Evolutionary conservation across 2,113 vertebrate species (phyloP).

Genomic region (Pachycephala philippinensis): DNA sequence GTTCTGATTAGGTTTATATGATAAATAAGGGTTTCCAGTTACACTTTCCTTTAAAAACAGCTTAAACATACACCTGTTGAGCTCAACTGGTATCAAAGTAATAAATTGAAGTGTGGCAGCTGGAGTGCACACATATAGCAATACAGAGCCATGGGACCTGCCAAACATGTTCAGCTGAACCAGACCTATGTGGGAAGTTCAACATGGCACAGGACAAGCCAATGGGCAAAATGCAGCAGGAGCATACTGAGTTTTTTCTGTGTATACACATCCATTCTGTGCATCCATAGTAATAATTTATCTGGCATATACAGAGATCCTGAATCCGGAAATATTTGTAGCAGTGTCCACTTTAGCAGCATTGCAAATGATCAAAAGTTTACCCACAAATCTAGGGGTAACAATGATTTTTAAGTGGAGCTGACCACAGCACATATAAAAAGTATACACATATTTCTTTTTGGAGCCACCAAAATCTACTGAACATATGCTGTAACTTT

Average conservation of each 20-base stretch:
- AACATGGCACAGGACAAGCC: neutral
- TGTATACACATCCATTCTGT: neutral
- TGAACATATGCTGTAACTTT: neutral
- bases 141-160: neutral
- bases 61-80: neutral
- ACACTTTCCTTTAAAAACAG: neutral
- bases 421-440: neutral
- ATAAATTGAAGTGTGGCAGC: neutral
- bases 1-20: neutral
- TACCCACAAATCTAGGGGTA: neutral
- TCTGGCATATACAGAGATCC: neutral
- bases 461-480: neutral
- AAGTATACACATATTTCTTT: neutral
- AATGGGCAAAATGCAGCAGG: fast-evolving
- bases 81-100: neutral
- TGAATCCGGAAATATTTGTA: neutral
- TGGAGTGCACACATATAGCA: neutral
- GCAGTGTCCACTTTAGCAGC: neutral
- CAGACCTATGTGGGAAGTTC: neutral
- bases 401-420: neutral
- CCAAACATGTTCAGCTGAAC: neutral
- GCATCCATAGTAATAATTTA: neutral
- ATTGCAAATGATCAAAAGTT: neutral
- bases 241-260: neutral
- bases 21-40: neutral